Conservation (phyloP, 2,113 vertebrate genomes). For the Chionomys nivalis region DNA sequence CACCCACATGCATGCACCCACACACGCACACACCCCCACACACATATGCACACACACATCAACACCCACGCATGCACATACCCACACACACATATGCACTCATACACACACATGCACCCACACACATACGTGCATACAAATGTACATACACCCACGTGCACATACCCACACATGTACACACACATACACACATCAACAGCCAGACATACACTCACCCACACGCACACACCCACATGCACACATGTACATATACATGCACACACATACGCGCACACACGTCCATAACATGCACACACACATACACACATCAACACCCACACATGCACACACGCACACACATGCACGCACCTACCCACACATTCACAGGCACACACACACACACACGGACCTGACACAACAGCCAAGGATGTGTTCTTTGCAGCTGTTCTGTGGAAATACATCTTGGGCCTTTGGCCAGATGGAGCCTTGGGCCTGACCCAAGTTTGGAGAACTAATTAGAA, state of each 20-base stretch:
- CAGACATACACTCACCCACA: too few relatives aligned
- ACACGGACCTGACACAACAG: neutral
- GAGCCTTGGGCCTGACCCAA: conserved; percentile 43
- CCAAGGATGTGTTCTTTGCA: neutral
- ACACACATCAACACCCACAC: too few relatives aligned
- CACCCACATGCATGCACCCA: neutral
- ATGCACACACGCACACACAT: too few relatives aligned
- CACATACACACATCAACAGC: too few relatives aligned
- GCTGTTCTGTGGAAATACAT: conserved; percentile 39
- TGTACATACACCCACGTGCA: too few relatives aligned
- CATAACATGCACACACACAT: too few relatives aligned
- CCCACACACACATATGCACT: too few relatives aligned
- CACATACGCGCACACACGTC: too few relatives aligned
- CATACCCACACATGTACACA: too few relatives aligned
- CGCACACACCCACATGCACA: neutral
- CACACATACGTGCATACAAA: too few relatives aligned
- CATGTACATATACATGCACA: neutral
- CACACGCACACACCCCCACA: neutral
- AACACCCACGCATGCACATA: neutral
- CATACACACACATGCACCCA: too few relatives aligned
- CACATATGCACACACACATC: too few relatives aligned
- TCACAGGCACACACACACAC: neutral
- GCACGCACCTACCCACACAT: rapidly evolving
- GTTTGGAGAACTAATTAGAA: conserved; percentile 68
- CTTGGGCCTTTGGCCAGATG: conserved; percentile 46